Percentiles rank a stretch among this genome's conserved stretches.
Conservation (phyloP, 2,888 invertebrate species). For the Eupithecia pulchellata region DNA sequence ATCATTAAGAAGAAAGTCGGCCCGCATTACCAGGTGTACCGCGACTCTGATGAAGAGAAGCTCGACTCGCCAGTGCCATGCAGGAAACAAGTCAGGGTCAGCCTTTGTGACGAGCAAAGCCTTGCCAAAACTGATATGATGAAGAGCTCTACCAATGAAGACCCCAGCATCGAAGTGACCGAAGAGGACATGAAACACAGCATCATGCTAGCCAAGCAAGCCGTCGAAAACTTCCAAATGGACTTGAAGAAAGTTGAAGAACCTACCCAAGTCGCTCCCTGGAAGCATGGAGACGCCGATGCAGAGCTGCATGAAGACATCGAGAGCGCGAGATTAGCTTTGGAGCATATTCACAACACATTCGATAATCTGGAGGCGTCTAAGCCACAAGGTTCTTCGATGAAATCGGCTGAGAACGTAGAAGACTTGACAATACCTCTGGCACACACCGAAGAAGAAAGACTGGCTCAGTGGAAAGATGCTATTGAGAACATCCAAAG, state of each 20-base stretch:
- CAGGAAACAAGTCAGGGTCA: constrained; percentile 70
- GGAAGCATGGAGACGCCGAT: constrained; percentile 56
- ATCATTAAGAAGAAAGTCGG: constrained; percentile 70
- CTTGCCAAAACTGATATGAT: constrained; percentile 51
- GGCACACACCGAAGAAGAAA: constrained; percentile 61
- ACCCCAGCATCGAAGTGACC: constrained; percentile 46
- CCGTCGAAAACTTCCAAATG: constrained; percentile 70
- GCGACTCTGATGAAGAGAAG: constrained; percentile 72
- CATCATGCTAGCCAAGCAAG: constrained; percentile 72
- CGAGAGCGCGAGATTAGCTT: constrained; percentile 66
- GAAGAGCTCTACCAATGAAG: constrained; percentile 50
- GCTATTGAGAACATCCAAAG: constrained; percentile 65
- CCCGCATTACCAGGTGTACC: constrained; percentile 60
- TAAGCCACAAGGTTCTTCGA: constrained; percentile 51
- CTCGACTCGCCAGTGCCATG: constrained; percentile 65
- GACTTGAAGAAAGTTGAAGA: constrained; percentile 64
- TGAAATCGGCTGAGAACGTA: constrained; percentile 51
- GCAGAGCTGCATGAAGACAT: constrained; percentile 67
- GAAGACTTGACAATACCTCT: constrained; percentile 50
- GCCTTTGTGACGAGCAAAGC: constrained; percentile 64
- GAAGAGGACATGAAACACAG: constrained; percentile 70
- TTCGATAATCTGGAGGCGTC: constrained; percentile 64
- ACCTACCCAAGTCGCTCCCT: constrained; percentile 47
- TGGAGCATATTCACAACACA: constrained; percentile 66
- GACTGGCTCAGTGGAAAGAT: constrained; percentile 72